A percentile compares a stretch with the other conserved stretches of the same genome.
Conservation (phyloP, 2,797 vertebrate species). For the Lycodopsis pacificus region DNA sequence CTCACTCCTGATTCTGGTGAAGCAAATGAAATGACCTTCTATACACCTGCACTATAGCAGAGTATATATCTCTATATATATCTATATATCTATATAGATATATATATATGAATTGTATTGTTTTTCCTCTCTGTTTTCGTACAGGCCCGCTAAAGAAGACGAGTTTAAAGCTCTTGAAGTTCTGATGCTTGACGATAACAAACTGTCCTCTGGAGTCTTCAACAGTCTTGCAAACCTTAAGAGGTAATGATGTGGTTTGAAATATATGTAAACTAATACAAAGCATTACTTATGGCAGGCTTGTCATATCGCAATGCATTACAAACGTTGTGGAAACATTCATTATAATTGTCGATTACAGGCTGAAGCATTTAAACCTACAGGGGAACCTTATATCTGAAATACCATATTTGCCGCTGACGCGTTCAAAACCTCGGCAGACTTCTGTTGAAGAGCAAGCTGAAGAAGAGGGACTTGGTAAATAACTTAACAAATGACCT, state of each 20-base stretch:
- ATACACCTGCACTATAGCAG: constrained; percentile 31
- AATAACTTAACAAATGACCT: background rate
- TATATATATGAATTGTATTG: background rate
- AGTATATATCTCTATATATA: background rate
- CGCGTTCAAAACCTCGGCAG: constrained; percentile 23
- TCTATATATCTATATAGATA: background rate
- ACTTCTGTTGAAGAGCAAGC: constrained; percentile 21
- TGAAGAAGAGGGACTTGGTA: constrained; percentile 38
- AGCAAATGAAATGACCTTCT: background rate
- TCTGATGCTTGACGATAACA: constrained; percentile 89
- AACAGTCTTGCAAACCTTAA: constrained; percentile 82
- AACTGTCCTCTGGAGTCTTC: constrained; percentile 85
- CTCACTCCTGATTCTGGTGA: constrained; percentile 1
- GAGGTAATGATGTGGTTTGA: constrained; percentile 75
- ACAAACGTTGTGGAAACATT: background rate
- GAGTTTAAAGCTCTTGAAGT: constrained; percentile 86
- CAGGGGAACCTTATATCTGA: constrained; percentile 86
- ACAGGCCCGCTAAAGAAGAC: constrained; percentile 43
- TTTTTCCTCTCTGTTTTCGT: background rate
- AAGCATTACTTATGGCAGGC: background rate
- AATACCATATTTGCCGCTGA: constrained; percentile 84
- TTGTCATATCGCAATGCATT: background rate
- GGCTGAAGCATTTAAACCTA: constrained; percentile 88
- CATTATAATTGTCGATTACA: constrained; percentile 58
- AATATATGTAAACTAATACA: background rate